Percentiles rank a stretch among this genome's conserved stretches.
phyloP scores from a whole-genome alignment of 2,113 vertebrate species.

The Rhizomys pruinosus region DNA sequence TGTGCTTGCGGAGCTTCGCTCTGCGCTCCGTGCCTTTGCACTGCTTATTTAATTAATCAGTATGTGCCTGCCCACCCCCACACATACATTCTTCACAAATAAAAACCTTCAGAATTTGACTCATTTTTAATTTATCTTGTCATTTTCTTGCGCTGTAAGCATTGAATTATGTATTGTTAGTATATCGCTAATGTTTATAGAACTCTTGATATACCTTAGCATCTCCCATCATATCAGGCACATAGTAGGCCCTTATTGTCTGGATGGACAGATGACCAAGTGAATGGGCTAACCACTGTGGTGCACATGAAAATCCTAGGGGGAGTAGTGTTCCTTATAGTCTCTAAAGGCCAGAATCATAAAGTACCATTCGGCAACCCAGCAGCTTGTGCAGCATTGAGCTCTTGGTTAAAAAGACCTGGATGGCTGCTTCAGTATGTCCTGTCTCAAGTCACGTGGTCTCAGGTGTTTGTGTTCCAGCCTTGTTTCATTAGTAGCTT shows the following conservation, averaged over 20 bases:
- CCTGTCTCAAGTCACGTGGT: background rate
- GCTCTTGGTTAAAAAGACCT: background rate
- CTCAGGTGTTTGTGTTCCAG: background rate
- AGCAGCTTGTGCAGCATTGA: background rate
- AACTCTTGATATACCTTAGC: background rate
- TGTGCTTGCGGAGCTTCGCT: constrained; percentile 73
- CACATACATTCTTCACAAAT: constrained; percentile 45
- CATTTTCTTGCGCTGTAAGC: background rate
- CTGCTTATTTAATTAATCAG: constrained; percentile 73
- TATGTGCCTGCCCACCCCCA: background rate
- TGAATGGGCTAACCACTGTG: background rate
- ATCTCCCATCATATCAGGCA: background rate
- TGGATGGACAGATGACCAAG: background rate
- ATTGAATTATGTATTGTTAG: background rate
- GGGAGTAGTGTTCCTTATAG: background rate
- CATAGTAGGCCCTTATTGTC: background rate
- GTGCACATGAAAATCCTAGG: background rate
- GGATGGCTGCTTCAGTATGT: fast-evolving
- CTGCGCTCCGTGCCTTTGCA: background rate
- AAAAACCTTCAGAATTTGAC: constrained; percentile 14
- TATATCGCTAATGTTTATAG: background rate
- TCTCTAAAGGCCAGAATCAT: background rate
- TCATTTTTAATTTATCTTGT: constrained; percentile 41
- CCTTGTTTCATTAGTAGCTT: background rate
- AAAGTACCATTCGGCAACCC: background rate